These are phyloP conservation scores for Tupaia tana DNA, from an alignment of 2,113 vertebrate species.

Conservation along the genomic window DNA sequence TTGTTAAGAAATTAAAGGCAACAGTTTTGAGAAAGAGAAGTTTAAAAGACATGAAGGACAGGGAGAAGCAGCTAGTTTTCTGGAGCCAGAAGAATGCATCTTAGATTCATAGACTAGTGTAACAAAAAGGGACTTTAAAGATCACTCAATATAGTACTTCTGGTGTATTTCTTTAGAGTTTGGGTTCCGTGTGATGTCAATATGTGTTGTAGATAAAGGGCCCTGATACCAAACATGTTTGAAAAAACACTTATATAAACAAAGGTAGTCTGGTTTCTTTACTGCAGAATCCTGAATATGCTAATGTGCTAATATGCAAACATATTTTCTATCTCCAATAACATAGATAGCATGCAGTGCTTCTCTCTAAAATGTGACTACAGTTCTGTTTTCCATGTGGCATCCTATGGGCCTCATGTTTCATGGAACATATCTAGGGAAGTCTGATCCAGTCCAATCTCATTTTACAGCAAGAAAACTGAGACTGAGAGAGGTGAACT, in stretches of 20 bases:
- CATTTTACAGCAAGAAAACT: slow-evolving; percentile 50
- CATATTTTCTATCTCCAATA: neutral
- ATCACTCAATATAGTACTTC: neutral
- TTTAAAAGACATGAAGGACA: neutral
- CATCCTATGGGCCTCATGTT: neutral
- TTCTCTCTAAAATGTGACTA: neutral
- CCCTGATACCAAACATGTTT: neutral
- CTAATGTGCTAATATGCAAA: neutral
- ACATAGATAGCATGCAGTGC: neutral
- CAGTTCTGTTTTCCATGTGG: neutral
- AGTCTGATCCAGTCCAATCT: slow-evolving; percentile 22
- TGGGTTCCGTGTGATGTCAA: neutral
- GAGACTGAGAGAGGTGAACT: neutral
- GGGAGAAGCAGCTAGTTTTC: slow-evolving; percentile 25
- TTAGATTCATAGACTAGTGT: neutral
- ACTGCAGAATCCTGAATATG: neutral
- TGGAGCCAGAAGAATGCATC: neutral
- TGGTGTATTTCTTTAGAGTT: neutral
- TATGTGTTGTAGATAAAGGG: neutral
- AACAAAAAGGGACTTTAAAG: neutral
- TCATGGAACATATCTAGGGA: slow-evolving; percentile 2
- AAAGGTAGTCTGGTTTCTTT: neutral
- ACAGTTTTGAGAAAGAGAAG: slow-evolving; percentile 18
- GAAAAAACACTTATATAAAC: neutral
- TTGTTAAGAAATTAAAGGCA: slow-evolving; percentile 47